Base-by-base conservation (phyloP, 2,888 invertebrate genomes). In the Leptinotarsa haldemani region DNA sequence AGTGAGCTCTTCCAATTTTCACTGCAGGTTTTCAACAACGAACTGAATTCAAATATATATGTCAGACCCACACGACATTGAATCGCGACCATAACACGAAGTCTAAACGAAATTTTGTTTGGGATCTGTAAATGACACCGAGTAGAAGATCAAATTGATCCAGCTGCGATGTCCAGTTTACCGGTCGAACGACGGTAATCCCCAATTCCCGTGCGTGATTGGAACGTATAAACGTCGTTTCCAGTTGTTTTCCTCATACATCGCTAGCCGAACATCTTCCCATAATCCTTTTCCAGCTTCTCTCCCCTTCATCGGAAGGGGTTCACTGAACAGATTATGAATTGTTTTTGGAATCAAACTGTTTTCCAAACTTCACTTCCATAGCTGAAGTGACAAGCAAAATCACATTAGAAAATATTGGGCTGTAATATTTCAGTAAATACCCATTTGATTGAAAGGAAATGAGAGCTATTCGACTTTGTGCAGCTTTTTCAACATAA, bases 141-240 rank as follows among this genome's bases (percentile, higher is more conserved):
- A 48, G 50, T 30, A 69, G 71, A 52, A 71, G 65, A 74, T 46
- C 69, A 56, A 75, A 75, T 67, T 66, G 66, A 75, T 72, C 72
- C 71, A 64, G 64, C 63, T 53, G 58, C 75, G 70, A 65, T 63
- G 75, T 69, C 75, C 72, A 72, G 75, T 75, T 75, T 74, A 74
- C 70, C 74, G 74, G 70, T 67, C 70, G 53, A 74, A 70, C 56
- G 72, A 58, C 67, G 25, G 72, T 72, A 72, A 75, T 75, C 75
- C 72, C 56, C 67, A 79, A 78, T 77, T 79, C 79, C 78, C 78
- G 83, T 81, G 81, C 83, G 84, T 84, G 84, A 84, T 83, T 84
- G 83, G 83, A 83, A 83, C 81, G 78, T 79, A 83, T 84, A 84
- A 84, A 82, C 81, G 82, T 83, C 80, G 78, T 80, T 81, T 80